Evolutionary conservation across 1,140 invertebrate genomes (phyloP), one percentile per base, ranked within the genome.

Genomic region (Eupeodes corollae): DNA sequence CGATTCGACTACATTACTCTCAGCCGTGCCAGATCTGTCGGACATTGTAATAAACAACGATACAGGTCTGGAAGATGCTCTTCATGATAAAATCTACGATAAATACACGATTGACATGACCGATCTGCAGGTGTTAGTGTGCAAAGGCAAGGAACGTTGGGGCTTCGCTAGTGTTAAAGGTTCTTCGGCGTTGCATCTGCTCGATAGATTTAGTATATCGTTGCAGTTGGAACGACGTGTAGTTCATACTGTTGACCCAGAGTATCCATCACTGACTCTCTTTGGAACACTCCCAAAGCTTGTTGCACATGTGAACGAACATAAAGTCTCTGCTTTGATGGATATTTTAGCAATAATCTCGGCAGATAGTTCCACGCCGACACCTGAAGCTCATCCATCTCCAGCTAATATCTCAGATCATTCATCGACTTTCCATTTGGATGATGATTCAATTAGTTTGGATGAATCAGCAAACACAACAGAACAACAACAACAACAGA

Each of bases 131-230:
- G 80, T 97, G 21, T 67, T 97, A 42, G 83, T 93, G 30, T 89
- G 88, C 1, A 82, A 83, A 60, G 83, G 85, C 3, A 83, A 84
- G 54, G 91, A 94, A 56, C 89, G 91, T 67, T 93, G 89, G 86
- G 83, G 85, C 55, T 84, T 88, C 59, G 87, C 88, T 1, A 82
- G 90, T 59, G 77, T 82, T 3, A 83, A 87, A 65, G 84, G 84
- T 11, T 85, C 83, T 10, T 89, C 88, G 0, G 82, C 77, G 18
- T 73, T 94, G 50, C 91, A 97, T 58, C 76, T 96, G 11, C 67
- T 97, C 15, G 91, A 97, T 63, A 77, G 87, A 56, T 95, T 96
- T 61, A 92, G 83, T 57, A 94, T 96, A 55, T 85, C 83, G 8
- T 59, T 96, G 3, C 84, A 86, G 63, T 75, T 89, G 42, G 86